Conservation (phyloP, 1,140 invertebrate species). For the Wasmannia auropunctata region DNA sequence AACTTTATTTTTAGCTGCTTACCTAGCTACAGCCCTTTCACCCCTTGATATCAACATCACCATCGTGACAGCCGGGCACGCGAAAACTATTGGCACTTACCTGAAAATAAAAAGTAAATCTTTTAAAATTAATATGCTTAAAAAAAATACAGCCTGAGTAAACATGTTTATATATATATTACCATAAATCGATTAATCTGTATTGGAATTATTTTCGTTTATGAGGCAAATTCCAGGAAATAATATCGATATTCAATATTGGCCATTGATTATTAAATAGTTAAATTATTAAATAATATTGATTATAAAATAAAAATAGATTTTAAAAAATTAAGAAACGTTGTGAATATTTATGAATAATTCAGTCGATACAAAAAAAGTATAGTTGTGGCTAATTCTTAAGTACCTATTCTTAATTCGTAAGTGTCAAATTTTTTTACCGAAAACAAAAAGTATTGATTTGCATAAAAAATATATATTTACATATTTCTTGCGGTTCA, state of each 20-base stretch:
- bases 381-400: neutral
- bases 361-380: neutral
- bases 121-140: neutral
- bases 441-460: neutral
- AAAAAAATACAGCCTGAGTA: neutral
- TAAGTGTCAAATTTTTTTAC: neutral
- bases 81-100: conserved; percentile 36
- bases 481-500: neutral
- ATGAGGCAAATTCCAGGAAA: neutral
- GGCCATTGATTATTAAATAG: neutral
- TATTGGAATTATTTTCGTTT: neutral
- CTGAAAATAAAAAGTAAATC: conserved; percentile 13
- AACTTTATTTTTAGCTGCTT: conserved; percentile 81
- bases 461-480: neutral
- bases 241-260: conserved; percentile 3
- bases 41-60: conserved; percentile 66
- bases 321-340: neutral
- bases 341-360: conserved; percentile 1
- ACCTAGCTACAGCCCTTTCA: conserved; percentile 72
- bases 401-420: too few relatives aligned
- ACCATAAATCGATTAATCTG: neutral
- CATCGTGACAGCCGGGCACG: conserved; percentile 20
- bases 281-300: neutral
- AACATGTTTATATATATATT: neutral
- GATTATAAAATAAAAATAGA: conserved; percentile 2